Evolutionary conservation across 2,888 invertebrate species (phyloP), one percentile per base, ranked within the genome.

Genomic region (Tortricodes alternella): DNA sequence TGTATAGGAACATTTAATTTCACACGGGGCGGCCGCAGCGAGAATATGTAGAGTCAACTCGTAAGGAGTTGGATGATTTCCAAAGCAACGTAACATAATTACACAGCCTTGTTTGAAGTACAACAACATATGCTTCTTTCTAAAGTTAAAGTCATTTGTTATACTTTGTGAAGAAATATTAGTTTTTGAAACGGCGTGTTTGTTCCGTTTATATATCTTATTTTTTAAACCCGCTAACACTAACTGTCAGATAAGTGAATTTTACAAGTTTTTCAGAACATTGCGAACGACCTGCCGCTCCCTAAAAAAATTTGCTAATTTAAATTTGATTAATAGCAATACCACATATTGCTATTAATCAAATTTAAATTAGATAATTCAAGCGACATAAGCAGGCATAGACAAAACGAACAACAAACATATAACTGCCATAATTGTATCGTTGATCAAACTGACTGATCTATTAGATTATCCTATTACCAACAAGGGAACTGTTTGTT

Each of bases 121-220:
- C 70, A 67, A 79, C 78, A 79, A 71, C 74, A 73, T 70, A 64
- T 62, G 63, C 66, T 68, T 70, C 68, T 70, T n/a, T n/a, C n/a
- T n/a, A 69, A 71, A 70, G 71, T 74, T 73, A 64, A 62, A 58
- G 61, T 68, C 64, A 37, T 71, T 71, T 75, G 67, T 76, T 78
- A 73, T 64, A 60, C 59, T 71, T 71, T 69, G 69, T 9, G 13
- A 11, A 38, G 38, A 32, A 32, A 37, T 29, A 37, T 29, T 18
- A 21, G 38, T 46, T 46, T 13, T 39, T 35, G n/a, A n/a, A n/a
- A n/a, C n/a, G n/a, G n/a, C n/a, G n/a, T n/a, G n/a, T n/a, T n/a
- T n/a, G n/a, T n/a, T n/a, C n/a, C n/a, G n/a, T n/a, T n/a, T n/a
- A n/a, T n/a, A n/a, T n/a, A n/a, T n/a, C n/a, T n/a, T n/a, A n/a